Percentiles rank a stretch among this genome's conserved stretches.
Evolutionary conservation across 2,797 vertebrate species (phyloP).

Genomic region (Nasua narica): DNA sequence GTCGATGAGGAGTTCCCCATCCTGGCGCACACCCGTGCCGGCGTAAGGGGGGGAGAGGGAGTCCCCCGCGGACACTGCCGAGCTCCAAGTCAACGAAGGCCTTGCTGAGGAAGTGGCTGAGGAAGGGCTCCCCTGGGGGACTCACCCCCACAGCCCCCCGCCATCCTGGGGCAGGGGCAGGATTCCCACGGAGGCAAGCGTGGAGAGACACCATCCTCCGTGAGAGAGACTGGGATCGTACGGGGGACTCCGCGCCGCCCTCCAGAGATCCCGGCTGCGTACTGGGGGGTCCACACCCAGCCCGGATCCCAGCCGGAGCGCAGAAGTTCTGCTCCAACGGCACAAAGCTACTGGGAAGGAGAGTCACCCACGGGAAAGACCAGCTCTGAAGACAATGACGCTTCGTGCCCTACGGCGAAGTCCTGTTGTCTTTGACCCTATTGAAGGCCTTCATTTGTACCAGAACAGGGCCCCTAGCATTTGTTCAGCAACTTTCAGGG

Average conservation of each 20-base stretch:
- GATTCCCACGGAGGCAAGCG: conserved; percentile 35
- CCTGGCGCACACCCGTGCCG: conserved; percentile 67
- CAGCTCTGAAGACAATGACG: background rate
- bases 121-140: background rate
- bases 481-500: background rate
- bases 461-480: background rate
- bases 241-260: no score
- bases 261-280: no score
- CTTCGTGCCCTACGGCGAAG: background rate
- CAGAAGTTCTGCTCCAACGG: background rate
- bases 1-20: conserved; percentile 24
- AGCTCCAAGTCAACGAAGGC: conserved; percentile 73
- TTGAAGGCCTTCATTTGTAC: background rate
- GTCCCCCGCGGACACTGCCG: conserved; percentile 47
- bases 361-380: background rate
- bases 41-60: conserved; percentile 63
- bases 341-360: background rate
- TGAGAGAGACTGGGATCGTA: conserved; percentile 68
- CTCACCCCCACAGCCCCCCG: rapidly evolving
- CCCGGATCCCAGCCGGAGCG: conserved; percentile 11
- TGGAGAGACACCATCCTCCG: conserved; percentile 62
- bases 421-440: background rate
- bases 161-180: conserved; percentile 63
- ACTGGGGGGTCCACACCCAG: no score
- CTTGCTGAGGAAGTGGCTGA: conserved; percentile 43